Conservation (phyloP, 2,113 vertebrate species). For the Ameiurus melas region DNA sequence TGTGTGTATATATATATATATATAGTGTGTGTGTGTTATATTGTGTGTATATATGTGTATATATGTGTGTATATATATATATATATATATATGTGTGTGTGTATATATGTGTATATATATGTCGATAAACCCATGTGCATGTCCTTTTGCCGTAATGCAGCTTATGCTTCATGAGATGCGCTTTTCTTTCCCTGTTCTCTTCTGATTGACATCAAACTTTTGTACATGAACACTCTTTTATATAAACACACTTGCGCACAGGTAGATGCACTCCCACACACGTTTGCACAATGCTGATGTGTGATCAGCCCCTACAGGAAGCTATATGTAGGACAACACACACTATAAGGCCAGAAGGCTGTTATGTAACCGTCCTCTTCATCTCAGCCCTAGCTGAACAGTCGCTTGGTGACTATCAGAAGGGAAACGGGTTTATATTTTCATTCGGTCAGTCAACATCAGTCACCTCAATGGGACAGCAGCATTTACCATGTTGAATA, state of each 20-base stretch:
- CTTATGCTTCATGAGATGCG: background rate
- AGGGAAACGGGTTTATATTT: background rate
- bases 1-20: too few relatives aligned
- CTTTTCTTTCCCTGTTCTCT: background rate
- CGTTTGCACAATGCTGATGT: background rate
- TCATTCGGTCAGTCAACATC: background rate
- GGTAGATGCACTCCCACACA: constrained; percentile 5
- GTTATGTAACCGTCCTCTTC: background rate
- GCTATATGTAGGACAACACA: constrained; percentile 19
- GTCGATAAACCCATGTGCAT: background rate
- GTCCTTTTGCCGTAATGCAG: background rate
- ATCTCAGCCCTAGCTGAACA: background rate
- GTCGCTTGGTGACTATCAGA: background rate
- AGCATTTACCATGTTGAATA: background rate
- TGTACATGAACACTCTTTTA: background rate
- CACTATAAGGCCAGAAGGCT: background rate
- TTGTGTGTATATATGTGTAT: too few relatives aligned
- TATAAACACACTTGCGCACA: background rate
- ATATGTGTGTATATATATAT: too few relatives aligned
- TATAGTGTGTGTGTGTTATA: too few relatives aligned
- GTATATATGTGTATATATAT: too few relatives aligned
- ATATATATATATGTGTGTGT: too few relatives aligned
- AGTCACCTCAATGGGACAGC: too few relatives aligned
- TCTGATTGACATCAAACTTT: background rate
- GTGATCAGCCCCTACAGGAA: background rate